Evolutionary conservation across 2,113 vertebrate species (phyloP).

Genomic region (Zingel zingel): DNA sequence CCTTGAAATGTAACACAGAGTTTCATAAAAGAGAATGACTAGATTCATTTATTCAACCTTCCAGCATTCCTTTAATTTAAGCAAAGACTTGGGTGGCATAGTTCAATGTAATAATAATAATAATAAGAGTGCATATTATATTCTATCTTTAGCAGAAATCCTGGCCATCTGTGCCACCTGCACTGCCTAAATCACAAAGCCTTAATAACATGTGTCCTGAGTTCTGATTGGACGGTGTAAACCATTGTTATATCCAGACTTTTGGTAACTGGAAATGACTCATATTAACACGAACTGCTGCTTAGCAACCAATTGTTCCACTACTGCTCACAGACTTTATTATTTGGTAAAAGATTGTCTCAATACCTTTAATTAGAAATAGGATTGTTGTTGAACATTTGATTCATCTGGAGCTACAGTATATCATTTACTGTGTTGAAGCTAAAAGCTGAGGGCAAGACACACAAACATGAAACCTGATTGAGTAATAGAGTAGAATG

Average conservation of each 20-base stretch:
- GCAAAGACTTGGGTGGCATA: not conserved
- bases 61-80: not conserved
- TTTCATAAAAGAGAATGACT: not conserved
- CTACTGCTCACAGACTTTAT: not conserved
- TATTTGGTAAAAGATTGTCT: not conserved
- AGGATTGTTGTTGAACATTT: not conserved
- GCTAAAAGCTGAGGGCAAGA: not conserved
- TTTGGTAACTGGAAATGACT: not conserved
- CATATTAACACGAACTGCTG: not conserved
- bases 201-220: not conserved
- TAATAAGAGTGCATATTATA: not conserved
- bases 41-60: not conserved
- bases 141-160: not conserved
- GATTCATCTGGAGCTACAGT: not conserved
- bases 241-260: not conserved
- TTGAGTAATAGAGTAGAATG: too few species aligned
- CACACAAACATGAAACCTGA: conserved; percentile 5
- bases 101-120: not conserved
- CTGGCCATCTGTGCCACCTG: not conserved
- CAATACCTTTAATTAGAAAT: not conserved
- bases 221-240: not conserved
- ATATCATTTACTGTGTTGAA: not conserved
- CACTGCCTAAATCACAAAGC: not conserved
- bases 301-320: conserved; percentile 9
- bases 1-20: not conserved